Conservation (phyloP, 2,888 invertebrate genomes). For the Dicycla oo region DNA sequence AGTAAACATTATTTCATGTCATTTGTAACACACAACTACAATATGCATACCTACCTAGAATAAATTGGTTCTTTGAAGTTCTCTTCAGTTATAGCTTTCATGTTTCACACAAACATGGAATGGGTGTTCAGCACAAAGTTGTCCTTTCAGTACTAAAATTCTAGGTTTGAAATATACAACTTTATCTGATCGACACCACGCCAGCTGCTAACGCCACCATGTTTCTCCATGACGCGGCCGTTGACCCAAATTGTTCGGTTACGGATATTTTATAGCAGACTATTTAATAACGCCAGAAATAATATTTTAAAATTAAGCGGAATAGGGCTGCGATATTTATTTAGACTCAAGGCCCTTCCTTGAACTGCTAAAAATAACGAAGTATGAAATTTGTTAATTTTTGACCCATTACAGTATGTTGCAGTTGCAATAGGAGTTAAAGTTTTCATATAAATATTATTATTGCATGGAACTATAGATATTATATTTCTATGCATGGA, state of each 20-base stretch:
- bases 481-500: no score
- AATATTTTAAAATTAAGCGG: slow-evolving; percentile 38
- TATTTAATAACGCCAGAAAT: slow-evolving; percentile 43
- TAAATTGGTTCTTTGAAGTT: slow-evolving; percentile 3
- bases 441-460: slow-evolving; percentile 28
- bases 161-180: slow-evolving; percentile 47
- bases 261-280: slow-evolving; percentile 47
- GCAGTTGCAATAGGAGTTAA: slow-evolving; percentile 10
- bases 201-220: slow-evolving; percentile 49
- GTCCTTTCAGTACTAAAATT: slow-evolving; percentile 18
- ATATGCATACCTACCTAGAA: background rate
- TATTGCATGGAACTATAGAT: slow-evolving; percentile 12
- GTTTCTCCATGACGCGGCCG: slow-evolving; percentile 62
- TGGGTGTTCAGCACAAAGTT: slow-evolving; percentile 7
- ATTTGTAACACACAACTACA: slow-evolving; percentile 16
- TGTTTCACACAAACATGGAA: slow-evolving; percentile 3
- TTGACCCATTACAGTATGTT: slow-evolving; percentile 25
- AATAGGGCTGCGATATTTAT: slow-evolving; percentile 28
- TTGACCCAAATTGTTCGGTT: slow-evolving; percentile 60
- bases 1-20: slow-evolving; percentile 3
- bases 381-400: slow-evolving; percentile 24
- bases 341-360: slow-evolving; percentile 40
- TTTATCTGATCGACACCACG: slow-evolving; percentile 60
- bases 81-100: background rate
- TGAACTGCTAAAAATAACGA: slow-evolving; percentile 47